Evolutionary conservation across 2,888 invertebrate species (phyloP), one percentile per base, ranked within the genome.

Genomic region (Ophion obscuratus): DNA sequence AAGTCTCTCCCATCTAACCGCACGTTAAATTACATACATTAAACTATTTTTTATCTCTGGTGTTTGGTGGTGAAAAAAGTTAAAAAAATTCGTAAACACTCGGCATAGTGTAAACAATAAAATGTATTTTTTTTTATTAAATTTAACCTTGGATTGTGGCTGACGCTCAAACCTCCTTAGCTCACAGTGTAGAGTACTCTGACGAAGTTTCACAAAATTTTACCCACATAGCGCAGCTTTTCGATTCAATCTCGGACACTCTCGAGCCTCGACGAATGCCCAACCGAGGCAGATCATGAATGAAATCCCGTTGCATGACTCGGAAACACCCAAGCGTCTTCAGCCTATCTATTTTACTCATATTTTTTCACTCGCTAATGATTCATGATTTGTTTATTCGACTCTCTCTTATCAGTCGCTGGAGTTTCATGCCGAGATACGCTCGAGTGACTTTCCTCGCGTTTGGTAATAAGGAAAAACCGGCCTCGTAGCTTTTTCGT

Each of bases 171-270:
- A n/a, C n/a, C n/a, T n/a, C n/a, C n/a, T n/a, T n/a, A n/a, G n/a
- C 84, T 71, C 66, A 17, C 40, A 73, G 75, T 20, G 59, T 40
- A 44, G 40, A 11, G n/a, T 59, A 44, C 47, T 67, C 47, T 14
- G 44, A 31, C 57, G 57, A 40, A 17, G 62, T 67, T 36, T 27
- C 40, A 27, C 67, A 57, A 74, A 80, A 73, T 67, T 70, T 57
- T 85, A 40, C 24, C 44, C 76, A 76, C 73, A 5, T n/a, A 14
- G 57, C 24, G 76, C 57, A 61, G 59, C 36, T 73, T 83, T 83
- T 77, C 67, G 36, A 78, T 71, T 66, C 71, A 76, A 80, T 79
- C 27, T 6, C 67, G 31, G 31, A 59, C 36, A 20, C 36, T 77
- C 57, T 36, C 17, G 27, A 31, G 27, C 27, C 76, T 77, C 67